Evolutionary conservation across 2,888 invertebrate genomes (phyloP).

Genomic region (Papilio elwesi): DNA sequence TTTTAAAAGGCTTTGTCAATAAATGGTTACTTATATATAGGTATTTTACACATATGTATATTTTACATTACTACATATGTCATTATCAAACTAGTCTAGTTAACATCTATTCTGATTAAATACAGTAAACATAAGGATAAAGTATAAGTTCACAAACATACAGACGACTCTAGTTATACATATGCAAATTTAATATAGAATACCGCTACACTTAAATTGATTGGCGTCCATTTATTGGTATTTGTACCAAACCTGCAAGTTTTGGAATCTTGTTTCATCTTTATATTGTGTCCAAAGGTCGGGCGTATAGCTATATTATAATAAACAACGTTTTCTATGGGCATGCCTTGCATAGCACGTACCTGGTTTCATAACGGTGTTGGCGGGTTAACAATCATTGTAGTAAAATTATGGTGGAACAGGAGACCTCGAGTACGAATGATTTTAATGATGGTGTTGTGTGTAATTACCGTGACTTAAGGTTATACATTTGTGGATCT

Average conservation of each 20-base stretch:
- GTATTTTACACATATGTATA: no score
- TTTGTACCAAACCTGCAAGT: background rate
- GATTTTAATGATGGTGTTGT: background rate
- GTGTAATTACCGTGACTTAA: background rate
- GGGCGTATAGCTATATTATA: background rate
- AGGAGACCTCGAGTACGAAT: background rate
- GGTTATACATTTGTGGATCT: no score
- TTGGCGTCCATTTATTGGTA: background rate
- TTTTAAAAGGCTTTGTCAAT: background rate
- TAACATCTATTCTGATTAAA: background rate
- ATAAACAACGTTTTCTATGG: slow-evolving; percentile 1
- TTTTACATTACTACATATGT: no score
- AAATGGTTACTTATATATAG: no score
- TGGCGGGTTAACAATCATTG: background rate
- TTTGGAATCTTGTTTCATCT: slow-evolving; percentile 16
- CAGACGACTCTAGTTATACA: background rate
- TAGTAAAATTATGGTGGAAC: background rate
- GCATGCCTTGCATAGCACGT: background rate
- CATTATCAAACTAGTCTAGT: background rate
- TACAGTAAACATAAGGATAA: no score
- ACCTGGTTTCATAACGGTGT: background rate
- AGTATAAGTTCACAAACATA: background rate
- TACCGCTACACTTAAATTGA: background rate
- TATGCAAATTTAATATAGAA: background rate
- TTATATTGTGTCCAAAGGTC: background rate